phyloP scores from a whole-genome alignment of 2,113 vertebrate genomes.

The Mola mola region DNA sequence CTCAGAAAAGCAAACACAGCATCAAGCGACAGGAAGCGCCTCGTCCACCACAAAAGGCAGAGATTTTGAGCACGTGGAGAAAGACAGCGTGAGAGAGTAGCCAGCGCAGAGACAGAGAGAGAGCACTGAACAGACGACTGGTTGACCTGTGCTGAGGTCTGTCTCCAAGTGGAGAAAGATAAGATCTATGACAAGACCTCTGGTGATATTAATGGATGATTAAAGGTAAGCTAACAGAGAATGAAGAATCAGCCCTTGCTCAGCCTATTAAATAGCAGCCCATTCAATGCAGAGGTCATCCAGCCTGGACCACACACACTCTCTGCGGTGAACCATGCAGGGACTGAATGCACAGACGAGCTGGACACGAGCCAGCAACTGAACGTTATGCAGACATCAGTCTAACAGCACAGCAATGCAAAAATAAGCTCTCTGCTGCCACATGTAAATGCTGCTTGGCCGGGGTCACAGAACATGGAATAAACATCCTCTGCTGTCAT shows the following conservation, averaged over 20 bases:
- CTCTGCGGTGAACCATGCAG: slow-evolving; percentile 9
- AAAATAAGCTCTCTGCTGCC: neutral
- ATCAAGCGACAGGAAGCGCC: slow-evolving; percentile 81
- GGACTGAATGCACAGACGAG: slow-evolving; percentile 2
- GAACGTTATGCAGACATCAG: neutral
- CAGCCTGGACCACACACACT: neutral
- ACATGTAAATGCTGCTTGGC: neutral
- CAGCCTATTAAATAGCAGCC: no score
- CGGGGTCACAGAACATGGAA: neutral
- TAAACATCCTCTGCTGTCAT: neutral
- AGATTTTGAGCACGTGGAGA: slow-evolving; percentile 56
- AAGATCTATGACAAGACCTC: slow-evolving; percentile 6
- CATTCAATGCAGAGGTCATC: slow-evolving; percentile 16
- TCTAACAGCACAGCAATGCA: neutral
- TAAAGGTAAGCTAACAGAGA: neutral
- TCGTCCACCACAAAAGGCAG: slow-evolving; percentile 72
- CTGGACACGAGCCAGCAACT: slow-evolving; percentile 10
- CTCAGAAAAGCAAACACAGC: slow-evolving; percentile 83
- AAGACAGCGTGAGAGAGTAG: slow-evolving; percentile 32
- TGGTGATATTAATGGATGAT: neutral
- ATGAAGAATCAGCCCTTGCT: neutral
- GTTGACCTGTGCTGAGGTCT: slow-evolving; percentile 7
- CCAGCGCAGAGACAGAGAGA: slow-evolving; percentile 25
- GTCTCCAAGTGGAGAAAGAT: slow-evolving; percentile 8
- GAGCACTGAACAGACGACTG: neutral